A percentile compares a stretch with the other conserved stretches of the same genome.
phyloP scores from a whole-genome alignment of 2,797 vertebrate species.

The Streptopelia turtur region DNA sequence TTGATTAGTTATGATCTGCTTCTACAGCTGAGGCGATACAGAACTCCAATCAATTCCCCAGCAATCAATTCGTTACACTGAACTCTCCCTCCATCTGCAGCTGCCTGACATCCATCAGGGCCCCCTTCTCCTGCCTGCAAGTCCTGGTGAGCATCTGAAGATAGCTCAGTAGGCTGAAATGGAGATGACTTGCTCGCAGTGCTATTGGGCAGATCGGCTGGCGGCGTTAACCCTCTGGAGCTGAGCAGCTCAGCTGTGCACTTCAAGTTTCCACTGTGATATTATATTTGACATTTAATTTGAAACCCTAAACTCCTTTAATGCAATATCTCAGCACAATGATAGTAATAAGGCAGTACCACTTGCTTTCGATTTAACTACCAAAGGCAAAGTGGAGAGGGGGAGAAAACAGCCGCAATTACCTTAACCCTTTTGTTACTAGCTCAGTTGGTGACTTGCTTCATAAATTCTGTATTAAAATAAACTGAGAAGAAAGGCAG shows the following conservation, averaged over 20 bases:
- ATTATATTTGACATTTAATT: conserved; percentile 78
- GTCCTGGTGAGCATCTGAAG: conserved; percentile 42
- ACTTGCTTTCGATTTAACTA: conserved; percentile 68
- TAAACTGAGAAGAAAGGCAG: neutral
- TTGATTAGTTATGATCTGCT: conserved; percentile 54
- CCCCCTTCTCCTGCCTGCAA: neutral
- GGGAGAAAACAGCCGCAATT: conserved; percentile 21
- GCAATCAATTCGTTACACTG: conserved; percentile 53
- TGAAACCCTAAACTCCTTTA: conserved; percentile 74
- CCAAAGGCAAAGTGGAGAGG: conserved; percentile 37
- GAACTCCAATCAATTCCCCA: conserved; percentile 32
- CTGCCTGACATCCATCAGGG: conserved; percentile 20
- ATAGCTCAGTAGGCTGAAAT: conserved; percentile 6
- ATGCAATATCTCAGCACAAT: conserved; percentile 69
- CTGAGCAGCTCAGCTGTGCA: conserved; percentile 36
- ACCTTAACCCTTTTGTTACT: conserved; percentile 51
- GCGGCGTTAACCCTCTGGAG: neutral
- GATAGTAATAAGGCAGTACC: conserved; percentile 67
- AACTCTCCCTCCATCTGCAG: conserved; percentile 10
- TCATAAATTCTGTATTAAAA: neutral
- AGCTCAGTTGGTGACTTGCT: neutral
- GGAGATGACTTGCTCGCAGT: neutral
- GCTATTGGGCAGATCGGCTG: neutral
- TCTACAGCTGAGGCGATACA: conserved; percentile 12
- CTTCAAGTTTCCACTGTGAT: conserved; percentile 67